These are phyloP conservation scores for Labeo calbasu DNA, from an alignment of 2,797 vertebrate species.

Conservation along the genomic window DNA sequence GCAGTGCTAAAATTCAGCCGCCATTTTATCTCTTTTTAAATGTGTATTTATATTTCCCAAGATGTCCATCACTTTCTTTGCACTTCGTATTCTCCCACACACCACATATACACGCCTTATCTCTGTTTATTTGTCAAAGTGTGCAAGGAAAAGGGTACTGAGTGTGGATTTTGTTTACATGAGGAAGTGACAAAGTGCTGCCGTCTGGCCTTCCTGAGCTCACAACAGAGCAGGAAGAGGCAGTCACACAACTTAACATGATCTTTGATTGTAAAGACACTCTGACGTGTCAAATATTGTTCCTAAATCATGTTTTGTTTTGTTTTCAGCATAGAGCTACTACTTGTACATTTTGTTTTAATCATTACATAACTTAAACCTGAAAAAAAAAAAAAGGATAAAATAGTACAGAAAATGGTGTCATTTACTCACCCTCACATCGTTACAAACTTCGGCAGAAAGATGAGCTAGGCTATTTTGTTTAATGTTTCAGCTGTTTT, in stretches of 20 bases:
- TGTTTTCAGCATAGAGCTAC: neutral
- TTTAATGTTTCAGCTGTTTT: neutral
- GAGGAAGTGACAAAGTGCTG: slow-evolving; percentile 50
- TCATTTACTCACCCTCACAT: neutral
- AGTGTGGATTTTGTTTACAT: slow-evolving; percentile 55
- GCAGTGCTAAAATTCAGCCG: neutral
- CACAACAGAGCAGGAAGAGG: slow-evolving; percentile 1
- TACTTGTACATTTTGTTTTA: neutral
- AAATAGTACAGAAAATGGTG: neutral
- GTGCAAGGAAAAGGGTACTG: slow-evolving; percentile 6
- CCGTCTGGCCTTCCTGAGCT: slow-evolving; percentile 23
- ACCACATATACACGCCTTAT: neutral
- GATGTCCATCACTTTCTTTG: neutral
- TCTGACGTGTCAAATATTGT: neutral
- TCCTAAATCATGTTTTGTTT: neutral
- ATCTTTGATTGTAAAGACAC: neutral
- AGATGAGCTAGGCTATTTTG: neutral
- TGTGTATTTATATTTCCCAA: neutral
- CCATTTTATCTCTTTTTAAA: slow-evolving; percentile 1
- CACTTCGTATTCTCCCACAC: neutral
- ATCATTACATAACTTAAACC: neutral
- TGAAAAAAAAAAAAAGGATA: neutral
- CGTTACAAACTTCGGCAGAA: neutral
- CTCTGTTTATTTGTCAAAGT: slow-evolving; percentile 34
- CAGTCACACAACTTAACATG: neutral